phyloP scores from a whole-genome alignment of 2,113 vertebrate species.

The Hypanus sabinus region DNA sequence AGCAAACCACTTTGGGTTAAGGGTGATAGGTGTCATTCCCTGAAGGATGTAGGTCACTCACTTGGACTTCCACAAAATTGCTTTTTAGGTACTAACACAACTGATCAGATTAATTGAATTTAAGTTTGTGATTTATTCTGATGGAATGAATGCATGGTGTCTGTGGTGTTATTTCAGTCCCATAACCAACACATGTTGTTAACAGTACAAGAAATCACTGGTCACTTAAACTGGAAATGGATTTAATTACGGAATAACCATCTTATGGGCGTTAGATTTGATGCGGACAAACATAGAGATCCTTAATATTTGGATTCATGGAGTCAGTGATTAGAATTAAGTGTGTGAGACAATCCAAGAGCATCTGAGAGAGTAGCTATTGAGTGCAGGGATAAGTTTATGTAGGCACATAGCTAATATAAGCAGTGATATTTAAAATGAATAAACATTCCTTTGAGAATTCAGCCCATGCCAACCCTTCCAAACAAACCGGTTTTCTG shows the following conservation, averaged over 20 bases:
- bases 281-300: not conserved
- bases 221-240: not conserved
- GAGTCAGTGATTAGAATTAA: not conserved
- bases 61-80: not conserved
- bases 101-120: not conserved
- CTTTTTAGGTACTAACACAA: not conserved
- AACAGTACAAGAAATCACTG: not conserved
- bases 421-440: constrained; percentile 1
- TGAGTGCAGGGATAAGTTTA: not conserved
- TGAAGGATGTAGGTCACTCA: not conserved
- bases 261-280: not conserved
- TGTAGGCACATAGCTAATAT: not conserved
- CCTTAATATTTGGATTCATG: not conserved
- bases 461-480: constrained; percentile 25
- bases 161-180: not conserved
- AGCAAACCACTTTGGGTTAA: not conserved
- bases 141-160: not conserved
- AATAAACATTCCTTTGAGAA: constrained; percentile 31
- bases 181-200: not conserved
- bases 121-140: not conserved
- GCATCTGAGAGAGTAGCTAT: not conserved
- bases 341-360: not conserved
- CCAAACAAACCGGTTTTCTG: not conserved
- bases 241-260: not conserved
- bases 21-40: not conserved